These are phyloP conservation scores for Pyrochroa serraticornis DNA, from an alignment of 2,888 invertebrate genomes.

Conservation along the genomic window DNA sequence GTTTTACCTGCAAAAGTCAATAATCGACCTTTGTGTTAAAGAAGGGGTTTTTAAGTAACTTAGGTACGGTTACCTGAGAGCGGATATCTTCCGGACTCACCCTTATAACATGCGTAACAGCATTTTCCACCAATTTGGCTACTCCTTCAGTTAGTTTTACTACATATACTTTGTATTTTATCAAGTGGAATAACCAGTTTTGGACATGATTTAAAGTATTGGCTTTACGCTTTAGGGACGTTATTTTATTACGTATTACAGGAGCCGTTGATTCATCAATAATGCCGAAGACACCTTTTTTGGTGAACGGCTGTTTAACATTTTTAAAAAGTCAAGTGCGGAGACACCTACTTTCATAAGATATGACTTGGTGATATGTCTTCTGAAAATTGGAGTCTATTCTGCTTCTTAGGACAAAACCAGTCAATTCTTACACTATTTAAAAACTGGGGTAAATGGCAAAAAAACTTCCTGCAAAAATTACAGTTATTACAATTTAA, in stretches of 20 bases:
- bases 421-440: too few relatives aligned
- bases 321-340: too few relatives aligned
- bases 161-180: slow-evolving; percentile 42
- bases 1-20: slow-evolving; percentile 29
- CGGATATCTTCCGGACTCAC: slow-evolving; percentile 18
- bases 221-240: slow-evolving; percentile 30
- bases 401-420: too few relatives aligned
- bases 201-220: slow-evolving; percentile 40
- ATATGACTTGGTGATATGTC: too few relatives aligned
- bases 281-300: background rate
- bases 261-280: background rate
- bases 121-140: slow-evolving; percentile 53
- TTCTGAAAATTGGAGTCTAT: too few relatives aligned
- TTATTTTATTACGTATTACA: slow-evolving; percentile 19
- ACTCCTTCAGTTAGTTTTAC: slow-evolving; percentile 43
- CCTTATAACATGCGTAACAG: slow-evolving; percentile 43
- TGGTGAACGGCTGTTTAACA: background rate
- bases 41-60: slow-evolving; percentile 9
- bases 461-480: too few relatives aligned
- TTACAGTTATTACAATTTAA: too few relatives aligned
- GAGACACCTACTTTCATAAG: too few relatives aligned
- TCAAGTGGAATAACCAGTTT: slow-evolving; percentile 52
- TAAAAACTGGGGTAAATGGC: too few relatives aligned
- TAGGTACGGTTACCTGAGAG: slow-evolving; percentile 14
- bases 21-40: slow-evolving; percentile 12